Evolutionary conservation across 2,888 invertebrate genomes (phyloP), one percentile per base, ranked within the genome.

Genomic region (Odiellus spinosus): DNA sequence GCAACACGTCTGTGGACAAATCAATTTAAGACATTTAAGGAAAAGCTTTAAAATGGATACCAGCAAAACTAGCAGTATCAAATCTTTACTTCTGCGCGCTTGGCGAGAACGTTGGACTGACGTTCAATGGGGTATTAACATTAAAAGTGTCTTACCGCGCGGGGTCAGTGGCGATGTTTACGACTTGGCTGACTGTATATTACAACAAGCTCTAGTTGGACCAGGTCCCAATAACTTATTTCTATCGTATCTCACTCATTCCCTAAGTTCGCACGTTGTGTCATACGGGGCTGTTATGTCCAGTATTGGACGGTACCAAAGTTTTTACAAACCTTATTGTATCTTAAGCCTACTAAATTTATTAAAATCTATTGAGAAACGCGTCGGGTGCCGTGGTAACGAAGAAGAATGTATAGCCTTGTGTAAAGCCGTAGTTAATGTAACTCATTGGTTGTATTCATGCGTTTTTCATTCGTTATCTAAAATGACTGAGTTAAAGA

Each of bases 71-170:
- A 56, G 55, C 20, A 55, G 50, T 39, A 64, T 66, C 32, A 64
- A 65, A 54, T 61, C 82, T 49, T 69, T 85, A 20, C 71, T 87
- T 56, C 68, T 87, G 48, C 75, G 78, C 64, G 93, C 91, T 42
- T 95, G 93, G 93, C 75, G 88, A 58, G 91, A 93, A 68, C 73
- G 93, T 51, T 93, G 93, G 93, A 80, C 82, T 1, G 91, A 91
- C 65, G 76, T 90, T 40, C 86, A 88, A 67, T 93, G 91, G 91
- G 90, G 90, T 35, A 88, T 90, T 56, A 85, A 90, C 61, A 85
- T 93, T 47, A 91, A 91, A 72, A 83, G 83, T n/a, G 84, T 79
- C 61, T 66, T 67, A 5, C 61, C 63, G 35, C 57, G 55, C 33
- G 55, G 60, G 42, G 58, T 59, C 5, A 57, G 57, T 35, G 59